Base-by-base conservation (phyloP, 1,140 invertebrate genomes). In the Drosophila obscura region DNA sequence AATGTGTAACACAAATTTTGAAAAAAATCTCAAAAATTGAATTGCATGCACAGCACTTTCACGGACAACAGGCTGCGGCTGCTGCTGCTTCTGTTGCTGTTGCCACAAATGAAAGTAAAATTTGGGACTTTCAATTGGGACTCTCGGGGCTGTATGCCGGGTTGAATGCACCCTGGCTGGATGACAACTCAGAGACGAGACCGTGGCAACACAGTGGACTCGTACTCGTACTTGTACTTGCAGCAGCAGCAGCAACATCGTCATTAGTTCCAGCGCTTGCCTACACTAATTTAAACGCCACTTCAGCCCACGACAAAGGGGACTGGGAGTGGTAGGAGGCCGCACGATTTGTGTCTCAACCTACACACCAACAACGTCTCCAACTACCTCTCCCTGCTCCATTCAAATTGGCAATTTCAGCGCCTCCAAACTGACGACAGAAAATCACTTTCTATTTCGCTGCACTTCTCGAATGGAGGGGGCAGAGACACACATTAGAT, bases 221-320 rank as follows among this genome's bases (percentile, higher is more conserved):
- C 31, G 31, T 35, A 1, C 8, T 9, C 31, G 31, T 35, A 19
- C 19, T 19, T 19, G 19, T 19, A 11, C 31, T 35, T 9, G 31
- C 31, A 35, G 64, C 73, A 72, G 55, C 74, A 55, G 13, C 60
- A 43, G 58, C 64, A 62, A 71, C 55, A 73, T 62, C 65, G 84
- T 83, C 84, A 87, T 87, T 87, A 87, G 83, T 87, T 87, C 83
- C 83, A 87, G 83, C 53, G 67, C 67, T 88, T 87, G 83, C 76
- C 83, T 64, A 80, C 76, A 83, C 79, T 87, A 87, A 87, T 88
- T 88, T 76, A 63, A 77, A 55, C 72, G 83, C 84, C 83, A 87
- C 83, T 73, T 79, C 62, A 48, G 52, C 82, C 35, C 35, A 39
- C 35, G 35, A 39, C 35, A 39, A 11, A 13, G 35, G 4, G 35